Evolutionary conservation across 2,888 invertebrate genomes (phyloP).

Genomic region (Mimas tiliae): DNA sequence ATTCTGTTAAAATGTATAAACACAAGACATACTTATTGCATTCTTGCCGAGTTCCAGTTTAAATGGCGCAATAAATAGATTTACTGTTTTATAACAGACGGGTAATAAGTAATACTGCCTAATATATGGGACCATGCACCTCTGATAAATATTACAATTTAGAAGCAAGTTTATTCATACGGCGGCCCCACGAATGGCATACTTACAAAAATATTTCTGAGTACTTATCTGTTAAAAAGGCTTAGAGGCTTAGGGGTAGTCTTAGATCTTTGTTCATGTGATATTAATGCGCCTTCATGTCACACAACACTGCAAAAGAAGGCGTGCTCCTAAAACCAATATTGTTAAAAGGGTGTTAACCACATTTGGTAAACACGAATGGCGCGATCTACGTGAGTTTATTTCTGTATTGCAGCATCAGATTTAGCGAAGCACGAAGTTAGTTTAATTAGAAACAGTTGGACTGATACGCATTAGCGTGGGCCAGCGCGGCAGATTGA

Average conservation of each 20-base stretch:
- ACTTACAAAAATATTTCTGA: too few species aligned
- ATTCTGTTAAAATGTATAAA: slow-evolving; percentile 16
- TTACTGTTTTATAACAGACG: too few species aligned
- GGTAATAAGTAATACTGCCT: too few species aligned
- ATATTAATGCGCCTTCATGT: neutral
- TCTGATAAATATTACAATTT: too few species aligned
- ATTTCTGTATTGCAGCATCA: slow-evolving; percentile 67
- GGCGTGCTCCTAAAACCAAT: neutral
- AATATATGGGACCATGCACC: too few species aligned
- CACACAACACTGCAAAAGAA: neutral
- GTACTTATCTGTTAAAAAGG: too few species aligned
- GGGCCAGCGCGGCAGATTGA: slow-evolving; percentile 69
- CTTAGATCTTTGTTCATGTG: slow-evolving; percentile 2
- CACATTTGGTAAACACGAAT: slow-evolving; percentile 56
- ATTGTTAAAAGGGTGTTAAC: slow-evolving; percentile 38
- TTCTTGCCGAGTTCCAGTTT: too few species aligned
- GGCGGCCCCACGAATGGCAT: too few species aligned
- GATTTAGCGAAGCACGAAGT: slow-evolving; percentile 68
- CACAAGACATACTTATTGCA: too few species aligned
- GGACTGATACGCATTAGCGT: slow-evolving; percentile 68
- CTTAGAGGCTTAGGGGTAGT: too few species aligned
- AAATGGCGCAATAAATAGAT: too few species aligned
- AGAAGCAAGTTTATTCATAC: too few species aligned
- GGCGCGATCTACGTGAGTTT: slow-evolving; percentile 65
- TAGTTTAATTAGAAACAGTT: slow-evolving; percentile 74